phyloP scores from a whole-genome alignment of 2,113 vertebrate species.

The Callipepla squamata region DNA sequence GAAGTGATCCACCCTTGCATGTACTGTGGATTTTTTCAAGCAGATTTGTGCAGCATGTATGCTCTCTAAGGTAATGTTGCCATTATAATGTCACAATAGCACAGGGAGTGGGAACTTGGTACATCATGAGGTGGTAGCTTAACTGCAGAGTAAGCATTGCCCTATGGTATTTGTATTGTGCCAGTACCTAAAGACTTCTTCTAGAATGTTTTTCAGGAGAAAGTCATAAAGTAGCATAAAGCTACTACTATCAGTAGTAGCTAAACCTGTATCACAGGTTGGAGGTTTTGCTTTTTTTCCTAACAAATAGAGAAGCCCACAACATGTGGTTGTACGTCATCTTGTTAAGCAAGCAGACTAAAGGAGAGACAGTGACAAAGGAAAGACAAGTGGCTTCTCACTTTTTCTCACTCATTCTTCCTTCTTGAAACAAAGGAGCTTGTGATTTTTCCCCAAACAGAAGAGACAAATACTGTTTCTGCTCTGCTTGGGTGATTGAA shows the following conservation, averaged over 20 bases:
- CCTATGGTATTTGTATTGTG: background rate
- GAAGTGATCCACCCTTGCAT: background rate
- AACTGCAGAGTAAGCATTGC: background rate
- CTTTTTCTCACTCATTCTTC: background rate
- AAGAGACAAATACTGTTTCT: background rate
- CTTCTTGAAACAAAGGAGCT: constrained; percentile 1
- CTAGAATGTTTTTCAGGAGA: background rate
- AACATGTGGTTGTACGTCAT: background rate
- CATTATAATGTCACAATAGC: background rate
- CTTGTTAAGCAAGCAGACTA: background rate
- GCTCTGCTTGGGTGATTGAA: background rate
- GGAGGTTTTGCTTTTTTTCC: background rate
- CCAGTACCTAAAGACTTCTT: background rate
- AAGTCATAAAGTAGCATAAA: background rate
- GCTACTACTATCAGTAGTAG: background rate
- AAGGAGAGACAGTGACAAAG: background rate
- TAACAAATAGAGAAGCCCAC: background rate
- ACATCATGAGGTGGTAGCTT: background rate
- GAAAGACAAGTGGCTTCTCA: background rate
- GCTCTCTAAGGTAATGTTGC: background rate
- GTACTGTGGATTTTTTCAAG: background rate
- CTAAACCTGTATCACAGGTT: background rate
- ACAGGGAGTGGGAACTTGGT: background rate
- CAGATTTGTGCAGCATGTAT: background rate
- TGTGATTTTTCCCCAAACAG: background rate